A percentile compares a stretch with the other conserved stretches of the same genome.
These are phyloP conservation scores for Heliothis subflexa DNA, from an alignment of 1,140 invertebrate species.

Conservation along the genomic window DNA sequence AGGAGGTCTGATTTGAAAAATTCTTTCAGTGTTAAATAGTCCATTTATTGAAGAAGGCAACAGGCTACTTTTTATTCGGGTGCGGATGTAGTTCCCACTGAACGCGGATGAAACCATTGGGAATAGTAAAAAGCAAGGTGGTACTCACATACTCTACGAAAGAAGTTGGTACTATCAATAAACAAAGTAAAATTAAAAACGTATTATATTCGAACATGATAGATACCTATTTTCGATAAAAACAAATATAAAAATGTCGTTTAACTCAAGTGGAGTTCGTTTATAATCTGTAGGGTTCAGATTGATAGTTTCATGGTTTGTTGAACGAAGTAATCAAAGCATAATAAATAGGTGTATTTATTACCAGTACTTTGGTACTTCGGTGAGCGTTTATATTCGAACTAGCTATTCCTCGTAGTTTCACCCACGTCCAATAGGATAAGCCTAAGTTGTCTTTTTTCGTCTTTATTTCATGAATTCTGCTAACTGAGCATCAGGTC, in stretches of 20 bases:
- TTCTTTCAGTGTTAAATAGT: too few species aligned
- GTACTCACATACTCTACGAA: slow-evolving; percentile 7
- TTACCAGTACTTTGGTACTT: background rate
- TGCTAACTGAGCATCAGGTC: too few species aligned
- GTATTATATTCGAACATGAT: background rate
- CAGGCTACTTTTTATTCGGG: too few species aligned
- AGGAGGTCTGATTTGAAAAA: too few species aligned
- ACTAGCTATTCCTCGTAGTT: too few species aligned
- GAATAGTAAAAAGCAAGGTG: background rate
- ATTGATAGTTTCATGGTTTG: background rate
- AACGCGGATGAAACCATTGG: background rate
- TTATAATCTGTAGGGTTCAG: background rate
- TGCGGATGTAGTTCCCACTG: too few species aligned
- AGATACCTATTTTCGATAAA: too few species aligned
- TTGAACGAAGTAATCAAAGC: background rate
- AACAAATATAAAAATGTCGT: background rate
- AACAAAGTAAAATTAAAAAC: background rate
- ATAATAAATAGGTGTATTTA: background rate
- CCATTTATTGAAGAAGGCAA: too few species aligned
- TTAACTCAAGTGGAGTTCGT: too few species aligned
- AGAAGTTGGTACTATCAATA: background rate
- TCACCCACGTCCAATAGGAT: too few species aligned
- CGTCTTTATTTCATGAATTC: too few species aligned
- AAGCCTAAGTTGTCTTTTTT: too few species aligned
- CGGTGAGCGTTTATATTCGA: background rate